phyloP scores from a whole-genome alignment of 1,140 invertebrate genomes.

The Sycobia sp. region DNA sequence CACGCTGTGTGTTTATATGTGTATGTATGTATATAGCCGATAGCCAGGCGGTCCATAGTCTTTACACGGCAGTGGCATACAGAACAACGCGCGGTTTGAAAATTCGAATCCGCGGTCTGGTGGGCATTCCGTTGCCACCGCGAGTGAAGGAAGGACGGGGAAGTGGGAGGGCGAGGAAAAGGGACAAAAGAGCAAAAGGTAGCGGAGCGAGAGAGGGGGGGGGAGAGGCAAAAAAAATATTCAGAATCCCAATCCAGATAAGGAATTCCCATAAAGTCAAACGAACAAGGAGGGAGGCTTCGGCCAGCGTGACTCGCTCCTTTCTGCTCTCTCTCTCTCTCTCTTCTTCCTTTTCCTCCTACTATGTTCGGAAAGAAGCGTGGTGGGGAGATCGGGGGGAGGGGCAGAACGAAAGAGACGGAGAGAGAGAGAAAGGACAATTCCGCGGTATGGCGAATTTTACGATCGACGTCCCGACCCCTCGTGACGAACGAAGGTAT shows the following conservation, averaged over 20 bases:
- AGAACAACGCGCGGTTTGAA: too few relatives aligned
- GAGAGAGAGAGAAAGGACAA: background rate
- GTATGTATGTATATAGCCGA: too few relatives aligned
- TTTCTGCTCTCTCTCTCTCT: constrained; percentile 8
- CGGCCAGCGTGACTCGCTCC: constrained; percentile 16
- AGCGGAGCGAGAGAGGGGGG: background rate
- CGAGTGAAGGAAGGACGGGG: background rate
- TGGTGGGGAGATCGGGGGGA: background rate
- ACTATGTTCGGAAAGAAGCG: background rate
- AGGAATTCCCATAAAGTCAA: constrained; percentile 36
- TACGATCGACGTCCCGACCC: background rate
- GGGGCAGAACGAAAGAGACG: background rate
- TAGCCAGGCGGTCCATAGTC: too few relatives aligned
- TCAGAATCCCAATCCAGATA: constrained; percentile 35
- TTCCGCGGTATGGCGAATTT: background rate
- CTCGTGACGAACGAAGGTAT: too few relatives aligned
- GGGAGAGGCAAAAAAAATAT: constrained; percentile 7
- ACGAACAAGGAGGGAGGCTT: constrained; percentile 19
- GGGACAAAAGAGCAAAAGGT: too few relatives aligned
- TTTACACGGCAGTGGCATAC: too few relatives aligned
- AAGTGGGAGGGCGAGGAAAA: background rate
- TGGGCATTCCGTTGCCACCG: constrained; percentile 18
- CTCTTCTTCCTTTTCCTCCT: constrained; percentile 17
- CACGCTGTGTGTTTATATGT: too few relatives aligned
- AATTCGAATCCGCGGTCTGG: constrained; percentile 2